Evolutionary conservation across 2,888 invertebrate species (phyloP).

Genomic region (Thymelicus sylvestris): DNA sequence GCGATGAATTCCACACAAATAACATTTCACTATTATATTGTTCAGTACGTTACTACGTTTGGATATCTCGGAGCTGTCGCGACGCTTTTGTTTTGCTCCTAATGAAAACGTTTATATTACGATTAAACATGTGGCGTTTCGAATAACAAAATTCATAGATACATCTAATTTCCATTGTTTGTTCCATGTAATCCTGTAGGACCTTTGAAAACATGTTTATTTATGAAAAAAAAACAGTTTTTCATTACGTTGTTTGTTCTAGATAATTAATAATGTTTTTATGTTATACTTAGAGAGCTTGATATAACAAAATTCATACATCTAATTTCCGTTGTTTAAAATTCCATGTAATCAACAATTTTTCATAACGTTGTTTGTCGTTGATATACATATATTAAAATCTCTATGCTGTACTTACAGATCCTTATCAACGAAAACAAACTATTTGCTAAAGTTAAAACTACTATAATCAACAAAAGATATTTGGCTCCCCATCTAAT

Average conservation of each 20-base stretch:
- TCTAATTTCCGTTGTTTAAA: not conserved
- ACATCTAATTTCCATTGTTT: not conserved
- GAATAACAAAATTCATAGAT: not conserved
- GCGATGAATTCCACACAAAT: constrained; percentile 63
- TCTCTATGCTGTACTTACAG: too few species aligned
- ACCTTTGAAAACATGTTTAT: too few species aligned
- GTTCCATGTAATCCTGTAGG: too few species aligned
- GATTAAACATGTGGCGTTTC: not conserved
- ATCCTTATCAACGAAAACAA: too few species aligned
- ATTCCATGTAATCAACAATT: too few species aligned
- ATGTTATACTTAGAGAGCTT: too few species aligned
- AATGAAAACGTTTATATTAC: constrained; percentile 6
- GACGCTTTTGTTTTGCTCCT: constrained; percentile 5
- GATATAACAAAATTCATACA: not conserved
- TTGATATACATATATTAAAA: too few species aligned
- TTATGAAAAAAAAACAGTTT: too few species aligned
- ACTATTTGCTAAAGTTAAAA: not conserved
- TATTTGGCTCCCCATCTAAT: constrained; percentile 6
- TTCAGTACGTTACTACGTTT: constrained; percentile 14
- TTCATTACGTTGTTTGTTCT: too few species aligned
- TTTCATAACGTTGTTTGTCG: too few species aligned
- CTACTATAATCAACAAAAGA: constrained; percentile 14
- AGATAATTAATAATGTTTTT: too few species aligned
- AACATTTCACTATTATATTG: constrained; percentile 42
- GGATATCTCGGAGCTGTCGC: constrained; percentile 11